These are phyloP conservation scores for Carterocephalus palaemon DNA, from an alignment of 2,888 invertebrate genomes.

Conservation along the genomic window DNA sequence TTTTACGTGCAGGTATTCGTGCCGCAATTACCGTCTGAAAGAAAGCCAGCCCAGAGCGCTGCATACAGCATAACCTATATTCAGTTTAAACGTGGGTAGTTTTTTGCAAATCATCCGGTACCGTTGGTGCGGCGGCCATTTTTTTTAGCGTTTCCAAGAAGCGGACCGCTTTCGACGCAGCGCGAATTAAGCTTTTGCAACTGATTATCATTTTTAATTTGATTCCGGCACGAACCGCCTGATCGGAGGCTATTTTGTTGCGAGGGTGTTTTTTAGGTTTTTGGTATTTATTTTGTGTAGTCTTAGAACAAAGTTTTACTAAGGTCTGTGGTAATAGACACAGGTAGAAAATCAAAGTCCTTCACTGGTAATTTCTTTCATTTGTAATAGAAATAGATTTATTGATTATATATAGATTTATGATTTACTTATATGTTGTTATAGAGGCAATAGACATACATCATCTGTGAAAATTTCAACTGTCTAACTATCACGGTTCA, in stretches of 20 bases:
- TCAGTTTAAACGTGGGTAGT: constrained; percentile 34
- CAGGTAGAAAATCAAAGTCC: too few species aligned
- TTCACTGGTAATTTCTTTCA: too few species aligned
- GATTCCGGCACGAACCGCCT: constrained; percentile 47
- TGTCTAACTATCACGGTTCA: too few species aligned
- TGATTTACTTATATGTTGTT: too few species aligned
- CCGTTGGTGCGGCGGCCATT: constrained; percentile 47
- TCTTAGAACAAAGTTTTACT: neutral
- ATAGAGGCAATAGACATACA: too few species aligned
- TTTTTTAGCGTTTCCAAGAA: constrained; percentile 54
- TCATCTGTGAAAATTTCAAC: too few species aligned
- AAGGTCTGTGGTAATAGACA: too few species aligned
- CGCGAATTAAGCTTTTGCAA: constrained; percentile 55
- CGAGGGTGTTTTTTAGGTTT: constrained; percentile 21
- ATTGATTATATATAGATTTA: too few species aligned
- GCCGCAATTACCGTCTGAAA: constrained; percentile 18
- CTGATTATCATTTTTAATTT: constrained; percentile 61
- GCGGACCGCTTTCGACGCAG: constrained; percentile 39
- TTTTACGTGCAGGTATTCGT: constrained; percentile 19
- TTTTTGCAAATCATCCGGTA: constrained; percentile 48
- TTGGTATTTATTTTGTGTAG: constrained; percentile 13
- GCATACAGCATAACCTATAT: constrained; percentile 41
- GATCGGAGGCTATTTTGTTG: constrained; percentile 28
- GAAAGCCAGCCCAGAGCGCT: constrained; percentile 20
- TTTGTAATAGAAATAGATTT: too few species aligned